Base-by-base conservation (phyloP, 53 echinoderm and acorn worm species). In the Holothuria leucospilota region DNA sequence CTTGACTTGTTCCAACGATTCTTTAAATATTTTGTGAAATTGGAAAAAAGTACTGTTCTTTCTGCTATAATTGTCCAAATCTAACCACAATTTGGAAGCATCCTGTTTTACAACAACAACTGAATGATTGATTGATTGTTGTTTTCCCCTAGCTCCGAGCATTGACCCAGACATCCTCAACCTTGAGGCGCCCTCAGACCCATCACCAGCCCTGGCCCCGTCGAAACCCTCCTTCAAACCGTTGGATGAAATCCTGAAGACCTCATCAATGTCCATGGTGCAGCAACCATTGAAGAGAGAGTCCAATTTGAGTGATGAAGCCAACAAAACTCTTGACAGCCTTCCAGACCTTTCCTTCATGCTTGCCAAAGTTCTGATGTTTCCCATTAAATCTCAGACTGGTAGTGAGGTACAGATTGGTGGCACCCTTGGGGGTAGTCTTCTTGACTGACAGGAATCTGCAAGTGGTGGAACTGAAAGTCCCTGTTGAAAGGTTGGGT, bases 321-420 rank as follows among this genome's bases (percentile, higher is more conserved):
- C 96, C 69, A 92, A 93, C 70, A 51, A 78, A 0, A 88, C 94
- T 29, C 88, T 96, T 56, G 94, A 94, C 63, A 69, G 85, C 13
- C 83, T 96, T 8, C 94, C 96, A 7, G 88, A 91, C 39, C 89
- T 96, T 63, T 94, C 94, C 84, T 96, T 93, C 88, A 96, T 96
- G 96, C 93, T 95, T 34, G 93, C 96, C 34, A 94, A 95, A 71
- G 96, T 96, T 21, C 87, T 96, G 26, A 96, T 96, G 96, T 96
- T 96, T 62, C 96, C 96, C 39, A 91, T 96, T 60, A 64, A 64
- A 25, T 86, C 90, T 6, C 86, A 70, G 11, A 26, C 46, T 5
- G 46, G 8, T 46, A 46, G 46, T 46, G 46, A 46, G 46, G 46
- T 27, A 65, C 52, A 62, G 58, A 28, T 26, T 65, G 24, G 28